Base-by-base conservation (phyloP, 2,888 invertebrate genomes). In the Malacosoma neustria region DNA sequence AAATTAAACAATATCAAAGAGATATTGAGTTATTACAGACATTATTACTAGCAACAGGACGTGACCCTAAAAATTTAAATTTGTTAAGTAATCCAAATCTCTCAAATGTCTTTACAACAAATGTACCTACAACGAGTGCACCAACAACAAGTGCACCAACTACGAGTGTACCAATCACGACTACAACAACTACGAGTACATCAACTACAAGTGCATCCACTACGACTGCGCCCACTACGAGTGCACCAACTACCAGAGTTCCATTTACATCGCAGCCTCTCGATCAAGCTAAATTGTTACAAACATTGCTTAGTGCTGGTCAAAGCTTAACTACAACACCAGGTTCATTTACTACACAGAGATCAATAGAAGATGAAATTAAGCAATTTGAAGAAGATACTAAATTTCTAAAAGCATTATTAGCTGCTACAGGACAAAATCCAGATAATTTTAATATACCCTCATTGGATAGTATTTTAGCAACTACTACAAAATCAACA, bases 301-400 rank as follows among this genome's bases (percentile, higher is more conserved):
- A 80, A 61, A 68, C 74, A 14, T 51, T 81, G 36, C 55, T 82
- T 30, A 57, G 61, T 32, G 55, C 63, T 36, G 56, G 56, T n/a
- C 65, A 61, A 53, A 68, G 59, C 32, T 49, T 61, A 4, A 59
- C 52, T 32, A 52, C 53, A 31, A 39, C 48, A n/a, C 52, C 48
- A 49, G 35, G 50, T 1, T 53, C 46, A 35, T 70, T 73, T 11
- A 80, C 81, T 33, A 42, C 58, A 7, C 69, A 22, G 9, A 22
- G 79, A 9, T 77, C 81, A 15, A 64, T 86, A 37, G 73, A 85
- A 56, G 82, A 84, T 13, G 87, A 86, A 39, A 68, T 87, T 9
- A 70, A 66, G 37, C 81, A 84, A 42, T 80, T 80, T 48, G 77
- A 86, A 54, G 77, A 85, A 58, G 86, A 87, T 40, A 75, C 84